phyloP scores from a whole-genome alignment of 2,888 invertebrate genomes.

The Catonia carolina region DNA sequence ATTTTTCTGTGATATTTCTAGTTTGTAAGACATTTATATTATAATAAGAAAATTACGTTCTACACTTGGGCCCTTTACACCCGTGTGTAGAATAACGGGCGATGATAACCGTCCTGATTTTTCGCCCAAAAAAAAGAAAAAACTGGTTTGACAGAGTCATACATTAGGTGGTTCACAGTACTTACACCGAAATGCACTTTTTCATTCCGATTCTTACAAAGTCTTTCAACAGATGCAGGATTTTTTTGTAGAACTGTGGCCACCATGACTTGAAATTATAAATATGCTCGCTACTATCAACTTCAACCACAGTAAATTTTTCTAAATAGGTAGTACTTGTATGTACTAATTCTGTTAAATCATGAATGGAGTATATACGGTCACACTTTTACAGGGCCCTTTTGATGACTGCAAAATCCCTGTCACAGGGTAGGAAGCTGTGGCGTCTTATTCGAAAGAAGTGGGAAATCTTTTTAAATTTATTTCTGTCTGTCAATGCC shows the following conservation, averaged over 20 bases:
- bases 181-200: background rate
- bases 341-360: conserved; percentile 8
- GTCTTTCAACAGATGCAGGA: background rate
- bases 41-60: no score
- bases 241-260: background rate
- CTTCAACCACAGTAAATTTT: conserved; percentile 19
- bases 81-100: no score
- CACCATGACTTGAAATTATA: conserved; percentile 27
- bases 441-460: conserved; percentile 28
- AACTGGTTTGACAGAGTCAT: background rate
- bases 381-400: conserved; percentile 17
- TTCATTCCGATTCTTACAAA: background rate
- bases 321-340: background rate
- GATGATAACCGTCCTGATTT: no score
- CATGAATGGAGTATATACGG: conserved; percentile 20
- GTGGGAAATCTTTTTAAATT: conserved; percentile 25
- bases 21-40: no score
- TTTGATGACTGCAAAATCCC: conserved; percentile 27
- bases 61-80: no score
- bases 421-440: conserved; percentile 28
- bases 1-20: no score
- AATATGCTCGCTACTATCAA: conserved; percentile 18
- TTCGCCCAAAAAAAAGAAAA: no score
- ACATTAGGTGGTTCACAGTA: background rate
- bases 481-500: conserved; percentile 22